These are phyloP conservation scores for Hirtodrosophila duncani DNA, from an alignment of 2,888 invertebrate species.

Conservation along the genomic window DNA sequence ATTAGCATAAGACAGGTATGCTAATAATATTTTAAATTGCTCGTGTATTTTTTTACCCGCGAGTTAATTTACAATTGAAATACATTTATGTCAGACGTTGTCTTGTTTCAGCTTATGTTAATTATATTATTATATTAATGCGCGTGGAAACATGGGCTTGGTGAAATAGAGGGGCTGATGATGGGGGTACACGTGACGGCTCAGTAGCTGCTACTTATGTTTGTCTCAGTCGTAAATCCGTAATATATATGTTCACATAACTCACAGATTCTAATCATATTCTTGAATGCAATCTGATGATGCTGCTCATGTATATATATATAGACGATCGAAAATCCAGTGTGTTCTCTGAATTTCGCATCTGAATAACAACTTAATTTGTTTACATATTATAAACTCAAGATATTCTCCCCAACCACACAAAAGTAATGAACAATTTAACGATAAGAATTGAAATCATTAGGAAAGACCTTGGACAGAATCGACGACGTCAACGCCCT, in stretches of 20 bases:
- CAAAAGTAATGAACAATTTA: slow-evolving; percentile 1
- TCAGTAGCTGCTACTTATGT: too few species aligned
- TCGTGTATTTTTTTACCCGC: slow-evolving; percentile 11
- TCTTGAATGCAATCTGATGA: too few species aligned
- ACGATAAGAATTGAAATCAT: slow-evolving; percentile 40
- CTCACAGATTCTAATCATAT: too few species aligned
- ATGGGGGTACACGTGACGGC: too few species aligned
- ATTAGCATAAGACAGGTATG: slow-evolving; percentile 4
- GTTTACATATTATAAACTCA: too few species aligned
- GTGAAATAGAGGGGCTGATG: neutral
- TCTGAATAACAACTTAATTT: too few species aligned
- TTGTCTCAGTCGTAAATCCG: too few species aligned
- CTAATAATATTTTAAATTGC: slow-evolving; percentile 7
- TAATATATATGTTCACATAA: too few species aligned
- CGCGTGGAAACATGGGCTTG: slow-evolving; percentile 14
- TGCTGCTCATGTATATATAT: too few species aligned
- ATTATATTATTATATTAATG: slow-evolving; percentile 46
- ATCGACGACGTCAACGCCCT: slow-evolving; percentile 12
- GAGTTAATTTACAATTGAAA: slow-evolving; percentile 44
- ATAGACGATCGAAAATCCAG: too few species aligned
- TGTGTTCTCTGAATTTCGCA: too few species aligned
- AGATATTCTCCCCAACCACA: slow-evolving; percentile 3
- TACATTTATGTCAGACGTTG: slow-evolving; percentile 58
- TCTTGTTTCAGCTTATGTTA: slow-evolving; percentile 52
- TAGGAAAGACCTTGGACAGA: slow-evolving; percentile 36